These are phyloP conservation scores for Heliconius nattereri DNA, from an alignment of 1,140 invertebrate genomes.

Conservation along the genomic window DNA sequence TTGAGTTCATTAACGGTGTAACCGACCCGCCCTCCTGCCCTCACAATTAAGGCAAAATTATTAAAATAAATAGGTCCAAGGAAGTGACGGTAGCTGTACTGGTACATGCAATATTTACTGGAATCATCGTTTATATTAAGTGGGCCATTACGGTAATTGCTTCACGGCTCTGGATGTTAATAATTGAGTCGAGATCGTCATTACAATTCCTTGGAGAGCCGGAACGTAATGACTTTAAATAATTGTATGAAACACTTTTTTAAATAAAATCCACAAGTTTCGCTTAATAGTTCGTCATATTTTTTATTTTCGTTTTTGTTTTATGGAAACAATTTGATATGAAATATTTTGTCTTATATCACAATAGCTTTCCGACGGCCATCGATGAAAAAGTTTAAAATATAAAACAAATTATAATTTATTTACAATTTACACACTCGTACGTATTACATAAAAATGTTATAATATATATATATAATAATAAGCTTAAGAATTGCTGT, in stretches of 20 bases:
- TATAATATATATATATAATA: too few relatives aligned
- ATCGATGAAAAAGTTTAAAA: neutral
- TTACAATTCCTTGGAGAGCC: conserved; percentile 56
- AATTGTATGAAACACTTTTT: conserved; percentile 48
- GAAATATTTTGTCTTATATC: neutral
- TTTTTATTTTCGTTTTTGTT: neutral
- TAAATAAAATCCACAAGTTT: conserved; percentile 27
- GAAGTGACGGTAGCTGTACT: conserved; percentile 54
- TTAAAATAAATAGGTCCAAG: conserved; percentile 67
- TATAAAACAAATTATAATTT: neutral
- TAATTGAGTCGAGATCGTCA: conserved; percentile 66
- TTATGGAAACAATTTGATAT: neutral
- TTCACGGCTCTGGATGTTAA: conserved; percentile 62
- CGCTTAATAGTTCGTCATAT: neutral
- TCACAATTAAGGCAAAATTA: conserved; percentile 74
- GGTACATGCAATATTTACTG: conserved; percentile 63
- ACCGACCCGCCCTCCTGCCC: conserved; percentile 56
- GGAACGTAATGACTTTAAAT: conserved; percentile 54
- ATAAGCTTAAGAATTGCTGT: neutral
- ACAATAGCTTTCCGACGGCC: neutral
- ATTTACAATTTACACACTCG: neutral
- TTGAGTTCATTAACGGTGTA: conserved; percentile 75
- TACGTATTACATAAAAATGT: neutral
- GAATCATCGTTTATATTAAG: conserved; percentile 66
- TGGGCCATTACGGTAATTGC: conserved; percentile 72